phyloP scores from a whole-genome alignment of 2,797 vertebrate genomes.

The Sebastes melanostomus region DNA sequence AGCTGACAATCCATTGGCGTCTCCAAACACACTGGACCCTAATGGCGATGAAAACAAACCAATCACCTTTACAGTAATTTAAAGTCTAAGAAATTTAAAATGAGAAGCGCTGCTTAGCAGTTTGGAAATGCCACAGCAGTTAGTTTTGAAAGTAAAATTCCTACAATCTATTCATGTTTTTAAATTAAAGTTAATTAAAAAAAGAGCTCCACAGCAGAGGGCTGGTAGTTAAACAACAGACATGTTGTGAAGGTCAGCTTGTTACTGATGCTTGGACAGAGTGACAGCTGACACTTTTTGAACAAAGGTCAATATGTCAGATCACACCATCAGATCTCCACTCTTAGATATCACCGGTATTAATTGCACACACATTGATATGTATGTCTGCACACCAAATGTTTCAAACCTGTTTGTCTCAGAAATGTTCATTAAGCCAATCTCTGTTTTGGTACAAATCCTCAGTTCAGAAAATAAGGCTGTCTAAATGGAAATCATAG shows the following conservation, averaged over 20 bases:
- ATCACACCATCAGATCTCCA: constrained; percentile 33
- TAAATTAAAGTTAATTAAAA: neutral
- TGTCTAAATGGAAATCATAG: constrained; percentile 1
- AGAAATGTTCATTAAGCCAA: constrained; percentile 1
- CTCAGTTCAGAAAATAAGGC: neutral
- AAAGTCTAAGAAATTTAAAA: neutral
- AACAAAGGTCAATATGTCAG: constrained; percentile 75
- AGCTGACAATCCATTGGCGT: constrained; percentile 58
- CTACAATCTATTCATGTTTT: neutral
- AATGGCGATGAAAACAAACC: constrained; percentile 52
- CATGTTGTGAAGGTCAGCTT: constrained; percentile 69
- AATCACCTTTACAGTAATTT: constrained; percentile 34
- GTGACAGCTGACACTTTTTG: constrained; percentile 70
- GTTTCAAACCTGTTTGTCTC: neutral
- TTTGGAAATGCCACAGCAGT: neutral
- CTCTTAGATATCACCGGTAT: constrained; percentile 28
- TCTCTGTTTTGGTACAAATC: neutral
- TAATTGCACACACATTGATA: neutral
- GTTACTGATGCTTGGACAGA: constrained; percentile 51
- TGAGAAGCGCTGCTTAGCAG: neutral
- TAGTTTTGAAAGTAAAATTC: neutral
- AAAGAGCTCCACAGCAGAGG: constrained; percentile 2
- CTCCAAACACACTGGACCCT: constrained; percentile 53
- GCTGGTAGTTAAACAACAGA: constrained; percentile 33
- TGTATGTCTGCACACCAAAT: neutral